phyloP scores from a whole-genome alignment of 23 tunicate species.

The Oikopleura albicans region DNA sequence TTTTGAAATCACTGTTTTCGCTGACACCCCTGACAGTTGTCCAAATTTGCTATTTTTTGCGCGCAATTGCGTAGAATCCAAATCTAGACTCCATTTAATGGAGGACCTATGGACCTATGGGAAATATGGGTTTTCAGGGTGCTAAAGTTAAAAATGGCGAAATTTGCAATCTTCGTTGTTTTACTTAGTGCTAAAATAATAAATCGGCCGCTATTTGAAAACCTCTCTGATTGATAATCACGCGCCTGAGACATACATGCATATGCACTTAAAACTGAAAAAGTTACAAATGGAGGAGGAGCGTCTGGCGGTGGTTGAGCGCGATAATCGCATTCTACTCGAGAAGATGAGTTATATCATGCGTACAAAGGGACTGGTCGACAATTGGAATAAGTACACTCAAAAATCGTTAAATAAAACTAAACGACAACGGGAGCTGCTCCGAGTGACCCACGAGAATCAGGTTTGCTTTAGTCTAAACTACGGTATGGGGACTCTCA shows the following conservation, averaged over 20 bases:
- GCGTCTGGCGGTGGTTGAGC: slow-evolving; percentile 37
- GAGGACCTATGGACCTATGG: too few species aligned
- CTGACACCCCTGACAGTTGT: too few species aligned
- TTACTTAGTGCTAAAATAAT: too few species aligned
- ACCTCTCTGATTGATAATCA: slow-evolving; percentile 39
- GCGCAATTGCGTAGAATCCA: too few species aligned
- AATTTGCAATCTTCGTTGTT: too few species aligned
- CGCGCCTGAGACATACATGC: slow-evolving; percentile 46
- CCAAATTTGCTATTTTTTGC: too few species aligned
- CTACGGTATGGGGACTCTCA: too few species aligned
- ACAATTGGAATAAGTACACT: slow-evolving; percentile 59
- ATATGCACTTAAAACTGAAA: slow-evolving; percentile 44
- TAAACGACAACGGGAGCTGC: slow-evolving; percentile 45
- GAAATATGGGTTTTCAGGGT: too few species aligned
- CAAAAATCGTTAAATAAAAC: slow-evolving; percentile 35
- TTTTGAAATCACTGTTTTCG: too few species aligned
- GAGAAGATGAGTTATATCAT: slow-evolving; percentile 63
- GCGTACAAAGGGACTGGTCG: slow-evolving; percentile 60
- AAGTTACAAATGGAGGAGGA: slow-evolving; percentile 56
- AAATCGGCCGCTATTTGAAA: too few species aligned
- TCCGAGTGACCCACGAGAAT: slow-evolving; percentile 61
- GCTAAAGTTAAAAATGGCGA: too few species aligned
- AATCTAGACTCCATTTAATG: too few species aligned
- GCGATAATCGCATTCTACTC: slow-evolving; percentile 58
- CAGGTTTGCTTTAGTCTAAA: slow-evolving; percentile 20